phyloP scores from a whole-genome alignment of 2,113 vertebrate species.

The Gymnorhina tibicen region DNA sequence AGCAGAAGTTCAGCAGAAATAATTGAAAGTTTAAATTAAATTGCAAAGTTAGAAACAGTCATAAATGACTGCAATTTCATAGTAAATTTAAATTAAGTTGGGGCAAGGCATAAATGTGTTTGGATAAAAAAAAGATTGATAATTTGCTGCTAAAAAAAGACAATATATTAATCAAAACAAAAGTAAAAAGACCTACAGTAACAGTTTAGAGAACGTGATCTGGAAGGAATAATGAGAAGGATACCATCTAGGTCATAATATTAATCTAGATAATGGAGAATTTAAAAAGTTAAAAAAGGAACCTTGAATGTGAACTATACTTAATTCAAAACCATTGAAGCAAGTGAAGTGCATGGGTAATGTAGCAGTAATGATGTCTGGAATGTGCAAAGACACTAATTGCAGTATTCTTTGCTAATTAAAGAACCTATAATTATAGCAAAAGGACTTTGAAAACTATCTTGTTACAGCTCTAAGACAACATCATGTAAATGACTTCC shows the following conservation, averaged over 20 bases:
- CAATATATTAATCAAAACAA: neutral
- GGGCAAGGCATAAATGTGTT: neutral
- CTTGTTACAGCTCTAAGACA: neutral
- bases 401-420: slow-evolving; percentile 61
- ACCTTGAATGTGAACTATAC: slow-evolving; percentile 47
- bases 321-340: slow-evolving; percentile 57
- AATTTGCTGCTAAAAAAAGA: neutral
- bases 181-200: neutral
- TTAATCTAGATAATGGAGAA: slow-evolving; percentile 60
- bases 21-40: neutral
- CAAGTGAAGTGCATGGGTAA: slow-evolving; percentile 37
- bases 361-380: slow-evolving; percentile 25
- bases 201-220: neutral
- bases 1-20: neutral
- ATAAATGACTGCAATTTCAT: neutral
- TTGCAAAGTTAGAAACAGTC: neutral
- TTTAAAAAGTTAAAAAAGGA: slow-evolving; percentile 37
- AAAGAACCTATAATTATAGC: slow-evolving; percentile 37
- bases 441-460: neutral
- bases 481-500: neutral
- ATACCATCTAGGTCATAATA: neutral
- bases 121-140: neutral
- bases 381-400: slow-evolving; percentile 34
- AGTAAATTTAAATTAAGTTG: slow-evolving; percentile 21
- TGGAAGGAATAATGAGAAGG: neutral